Conservation (phyloP, 1,140 invertebrate genomes). For the Eumaeus atala region DNA sequence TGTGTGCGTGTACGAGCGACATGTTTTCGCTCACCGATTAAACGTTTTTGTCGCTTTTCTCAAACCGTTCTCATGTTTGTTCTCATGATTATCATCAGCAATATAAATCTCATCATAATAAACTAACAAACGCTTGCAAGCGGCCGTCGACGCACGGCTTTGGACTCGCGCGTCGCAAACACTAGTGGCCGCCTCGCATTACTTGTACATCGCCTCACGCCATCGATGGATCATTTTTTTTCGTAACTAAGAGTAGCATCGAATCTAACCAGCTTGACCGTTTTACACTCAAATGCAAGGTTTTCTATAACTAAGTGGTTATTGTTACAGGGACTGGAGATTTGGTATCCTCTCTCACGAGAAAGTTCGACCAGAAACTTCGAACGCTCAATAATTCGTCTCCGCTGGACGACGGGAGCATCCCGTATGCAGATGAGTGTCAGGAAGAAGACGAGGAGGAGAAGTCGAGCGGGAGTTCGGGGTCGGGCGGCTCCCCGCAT, state of each 20-base stretch:
- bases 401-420: constrained; percentile 69
- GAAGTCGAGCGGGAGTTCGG: constrained; percentile 47
- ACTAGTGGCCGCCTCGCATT: constrained; percentile 24
- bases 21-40: constrained; percentile 30
- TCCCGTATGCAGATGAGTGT: constrained; percentile 70
- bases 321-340: constrained; percentile 72
- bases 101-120: constrained; percentile 26
- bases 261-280: constrained; percentile 45
- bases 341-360: constrained; percentile 79
- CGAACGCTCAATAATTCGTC: constrained; percentile 71
- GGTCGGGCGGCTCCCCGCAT: constrained; percentile 30
- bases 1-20: constrained; percentile 52
- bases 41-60: constrained; percentile 21
- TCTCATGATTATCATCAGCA: constrained; percentile 1
- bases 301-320: constrained; percentile 1
- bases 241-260: constrained; percentile 33
- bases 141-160: constrained; percentile 57
- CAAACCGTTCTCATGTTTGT: constrained; percentile 12
- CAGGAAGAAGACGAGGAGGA: constrained; percentile 55
- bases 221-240: constrained; percentile 33
- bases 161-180: constrained; percentile 30
- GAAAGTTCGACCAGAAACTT: constrained; percentile 81
- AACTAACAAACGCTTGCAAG: constrained; percentile 57
- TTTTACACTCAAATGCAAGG: background rate
- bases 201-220: constrained; percentile 39